A percentile compares a stretch with the other conserved stretches of the same genome.
Evolutionary conservation across 2,113 vertebrate species (phyloP).

Genomic region (Nesoenas mayeri): DNA sequence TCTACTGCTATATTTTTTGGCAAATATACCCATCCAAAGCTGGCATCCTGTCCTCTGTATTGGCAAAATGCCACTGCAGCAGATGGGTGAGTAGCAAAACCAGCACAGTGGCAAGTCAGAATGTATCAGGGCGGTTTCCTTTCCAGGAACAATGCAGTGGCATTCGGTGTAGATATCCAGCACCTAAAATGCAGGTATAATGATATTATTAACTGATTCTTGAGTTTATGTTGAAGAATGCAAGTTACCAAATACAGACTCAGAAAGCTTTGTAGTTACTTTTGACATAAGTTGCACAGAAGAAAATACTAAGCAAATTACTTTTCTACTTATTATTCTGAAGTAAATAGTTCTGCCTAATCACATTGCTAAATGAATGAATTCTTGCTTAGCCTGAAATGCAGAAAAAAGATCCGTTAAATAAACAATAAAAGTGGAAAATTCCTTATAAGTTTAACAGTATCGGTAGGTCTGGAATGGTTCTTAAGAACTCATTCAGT

Average conservation of each 20-base stretch:
- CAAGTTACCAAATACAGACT: background rate
- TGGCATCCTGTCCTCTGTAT: background rate
- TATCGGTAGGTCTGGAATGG: background rate
- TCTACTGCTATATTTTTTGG: background rate
- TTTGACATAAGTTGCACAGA: background rate
- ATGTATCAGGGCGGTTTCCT: background rate
- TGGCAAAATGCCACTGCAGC: slow-evolving; percentile 11
- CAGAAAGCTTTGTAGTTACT: background rate
- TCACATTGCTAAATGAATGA: background rate
- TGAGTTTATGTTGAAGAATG: background rate
- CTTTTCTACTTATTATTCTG: background rate
- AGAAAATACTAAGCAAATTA: background rate
- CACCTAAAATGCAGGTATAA: background rate
- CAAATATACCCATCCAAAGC: background rate
- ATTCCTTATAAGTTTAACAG: background rate
- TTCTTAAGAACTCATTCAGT: background rate
- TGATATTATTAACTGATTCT: background rate
- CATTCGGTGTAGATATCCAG: background rate
- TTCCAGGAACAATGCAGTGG: background rate
- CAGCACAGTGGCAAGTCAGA: background rate
- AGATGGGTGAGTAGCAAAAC: slow-evolving; percentile 29
- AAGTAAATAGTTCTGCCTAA: background rate
- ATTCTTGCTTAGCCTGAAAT: background rate
- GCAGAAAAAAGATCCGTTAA: background rate
- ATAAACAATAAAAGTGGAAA: background rate